A percentile compares a stretch with the other conserved stretches of the same genome.
Evolutionary conservation across 2,888 invertebrate genomes (phyloP).

Genomic region (Cephonodes hylas): DNA sequence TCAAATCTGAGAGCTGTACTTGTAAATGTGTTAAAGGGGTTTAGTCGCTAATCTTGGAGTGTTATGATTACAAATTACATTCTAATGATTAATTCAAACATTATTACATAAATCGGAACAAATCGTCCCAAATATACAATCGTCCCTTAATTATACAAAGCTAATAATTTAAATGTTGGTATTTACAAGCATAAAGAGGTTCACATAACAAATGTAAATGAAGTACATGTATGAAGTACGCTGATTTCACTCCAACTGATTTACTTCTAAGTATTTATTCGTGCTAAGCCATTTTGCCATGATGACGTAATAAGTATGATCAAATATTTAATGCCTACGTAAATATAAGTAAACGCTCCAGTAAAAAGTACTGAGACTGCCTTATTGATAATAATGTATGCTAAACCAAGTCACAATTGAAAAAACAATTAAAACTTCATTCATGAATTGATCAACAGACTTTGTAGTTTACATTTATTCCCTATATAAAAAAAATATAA

Average conservation of each 20-base stretch:
- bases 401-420: no score
- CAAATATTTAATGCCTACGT: no score
- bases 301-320: no score
- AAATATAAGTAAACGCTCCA: background rate
- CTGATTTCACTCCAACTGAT: background rate
- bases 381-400: no score
- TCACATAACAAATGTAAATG: slow-evolving; percentile 3
- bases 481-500: no score
- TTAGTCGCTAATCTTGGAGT: background rate
- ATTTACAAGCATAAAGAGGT: background rate
- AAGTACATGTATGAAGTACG: background rate
- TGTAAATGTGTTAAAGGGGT: no score
- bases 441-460: no score
- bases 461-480: no score
- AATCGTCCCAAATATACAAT: background rate
- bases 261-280: no score
- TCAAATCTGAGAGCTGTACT: no score
- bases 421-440: no score
- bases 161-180: background rate
- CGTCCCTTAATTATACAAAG: background rate
- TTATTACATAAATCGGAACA: background rate
- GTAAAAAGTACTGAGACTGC: background rate
- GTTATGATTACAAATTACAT: background rate
- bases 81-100: background rate
- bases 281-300: no score